Conservation (phyloP, 2,797 vertebrate species). For the Ceryle rudis region DNA sequence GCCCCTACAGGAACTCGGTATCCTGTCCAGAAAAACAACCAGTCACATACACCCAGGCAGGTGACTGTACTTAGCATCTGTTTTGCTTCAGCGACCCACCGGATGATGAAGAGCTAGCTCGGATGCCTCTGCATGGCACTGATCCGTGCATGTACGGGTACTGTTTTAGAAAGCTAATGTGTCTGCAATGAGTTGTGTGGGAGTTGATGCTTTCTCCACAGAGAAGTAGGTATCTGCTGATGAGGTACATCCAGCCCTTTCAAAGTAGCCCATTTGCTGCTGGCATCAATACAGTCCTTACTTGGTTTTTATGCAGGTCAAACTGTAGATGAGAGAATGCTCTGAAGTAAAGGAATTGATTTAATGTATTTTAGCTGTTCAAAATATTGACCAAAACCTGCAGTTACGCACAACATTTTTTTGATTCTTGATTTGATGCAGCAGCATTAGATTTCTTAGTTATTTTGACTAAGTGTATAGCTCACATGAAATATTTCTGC, state of each 20-base stretch:
- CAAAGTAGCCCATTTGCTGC: background rate
- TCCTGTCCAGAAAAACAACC: background rate
- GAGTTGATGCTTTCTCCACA: background rate
- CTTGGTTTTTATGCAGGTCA: background rate
- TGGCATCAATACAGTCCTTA: background rate
- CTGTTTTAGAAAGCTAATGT: background rate
- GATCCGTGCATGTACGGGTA: background rate
- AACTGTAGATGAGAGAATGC: background rate
- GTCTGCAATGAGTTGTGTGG: background rate
- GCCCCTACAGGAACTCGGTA: background rate
- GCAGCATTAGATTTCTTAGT: background rate
- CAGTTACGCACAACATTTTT: background rate
- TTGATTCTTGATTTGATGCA: background rate
- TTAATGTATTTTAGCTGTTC: background rate
- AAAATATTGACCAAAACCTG: background rate
- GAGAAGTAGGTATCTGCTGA: background rate
- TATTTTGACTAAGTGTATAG: background rate
- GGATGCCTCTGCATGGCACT: background rate
- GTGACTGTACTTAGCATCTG: background rate
- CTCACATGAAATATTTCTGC: background rate
- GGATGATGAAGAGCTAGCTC: background rate
- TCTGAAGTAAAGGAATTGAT: background rate
- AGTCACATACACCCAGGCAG: accelerated
- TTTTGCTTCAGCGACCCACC: background rate
- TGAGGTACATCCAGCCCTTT: background rate